A percentile compares a stretch with the other conserved stretches of the same genome.
phyloP scores from a whole-genome alignment of 1,140 invertebrate species.

The Drosophila elegans region DNA sequence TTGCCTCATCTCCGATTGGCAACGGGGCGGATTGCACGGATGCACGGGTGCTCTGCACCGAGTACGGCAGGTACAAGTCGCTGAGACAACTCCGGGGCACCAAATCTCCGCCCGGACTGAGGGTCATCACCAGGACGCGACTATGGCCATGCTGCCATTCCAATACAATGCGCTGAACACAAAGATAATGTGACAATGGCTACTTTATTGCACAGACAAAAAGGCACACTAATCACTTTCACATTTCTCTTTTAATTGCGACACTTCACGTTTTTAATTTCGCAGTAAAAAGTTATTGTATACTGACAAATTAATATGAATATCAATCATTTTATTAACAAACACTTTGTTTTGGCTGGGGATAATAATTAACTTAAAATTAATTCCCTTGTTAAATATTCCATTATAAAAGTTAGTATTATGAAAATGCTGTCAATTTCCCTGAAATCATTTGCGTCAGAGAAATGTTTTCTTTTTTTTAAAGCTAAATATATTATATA shows the following conservation, averaged over 20 bases:
- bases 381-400: too few relatives aligned
- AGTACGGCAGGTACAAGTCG: conserved; percentile 67
- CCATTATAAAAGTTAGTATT: too few relatives aligned
- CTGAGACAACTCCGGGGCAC: conserved; percentile 75
- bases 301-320: too few relatives aligned
- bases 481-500: too few relatives aligned
- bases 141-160: conserved; percentile 86
- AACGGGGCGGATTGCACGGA: conserved; percentile 86
- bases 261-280: background rate
- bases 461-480: too few relatives aligned
- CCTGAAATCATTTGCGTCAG: too few relatives aligned
- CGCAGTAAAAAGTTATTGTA: too few relatives aligned
- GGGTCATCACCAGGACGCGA: conserved; percentile 86
- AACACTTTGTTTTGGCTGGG: too few relatives aligned
- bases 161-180: conserved; percentile 84
- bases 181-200: background rate
- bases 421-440: too few relatives aligned
- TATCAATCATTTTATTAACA: too few relatives aligned
- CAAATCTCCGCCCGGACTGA: conserved; percentile 85
- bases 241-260: background rate
- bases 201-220: background rate
- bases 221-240: background rate
- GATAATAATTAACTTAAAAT: too few relatives aligned
- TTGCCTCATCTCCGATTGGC: conserved; percentile 41
- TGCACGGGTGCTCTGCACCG: conserved; percentile 36